Base-by-base conservation (phyloP, 2,888 invertebrate genomes). In the Stenodera caucasica region DNA sequence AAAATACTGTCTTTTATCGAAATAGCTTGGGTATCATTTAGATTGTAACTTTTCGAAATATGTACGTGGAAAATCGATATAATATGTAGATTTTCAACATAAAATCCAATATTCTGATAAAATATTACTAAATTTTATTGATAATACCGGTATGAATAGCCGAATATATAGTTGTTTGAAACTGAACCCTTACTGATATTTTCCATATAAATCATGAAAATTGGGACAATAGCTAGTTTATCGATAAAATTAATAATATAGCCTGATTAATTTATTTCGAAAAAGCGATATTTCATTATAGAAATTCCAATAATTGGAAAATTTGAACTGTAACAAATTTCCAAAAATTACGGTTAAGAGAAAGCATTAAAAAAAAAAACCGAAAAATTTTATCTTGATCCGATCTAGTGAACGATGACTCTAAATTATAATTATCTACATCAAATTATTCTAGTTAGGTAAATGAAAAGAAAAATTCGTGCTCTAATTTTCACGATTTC, bases 401-500 rank as follows among this genome's bases (percentile, higher is more conserved):
- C n/a, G 12, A 33, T 12, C 5, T 33, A n/a, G 33, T 33, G 33
- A 35, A 35, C n/a, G 35, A 35, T 14, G 14, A 35, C 26, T 5
- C 26, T 5, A 6, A 26, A 35, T 35, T 35, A 35, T 35, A 14
- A 35, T 35, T 35, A 35, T 35, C 35, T 14, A n/a, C n/a, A n/a
- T n/a, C n/a, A n/a, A n/a, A n/a, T n/a, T n/a, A n/a, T n/a, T n/a
- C n/a, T n/a, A n/a, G n/a, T n/a, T n/a, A n/a, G n/a, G n/a, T n/a
- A n/a, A n/a, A 32, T 51, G 8, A 15, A 6, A 49, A 49, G 9
- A 26, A 37, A 53, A 32, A 54, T 23, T 23, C 21, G 40, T 29
- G 55, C 15, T 55, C 55, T 49, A 14, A 32, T 55, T 55, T 55
- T 29, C 21, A 26, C 29, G 15, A 9, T 51, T 51, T 14, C 8